Percentiles rank a stretch among this genome's conserved stretches.
phyloP scores from a whole-genome alignment of 2,797 vertebrate genomes.

The Euphonia xanthogaster region DNA sequence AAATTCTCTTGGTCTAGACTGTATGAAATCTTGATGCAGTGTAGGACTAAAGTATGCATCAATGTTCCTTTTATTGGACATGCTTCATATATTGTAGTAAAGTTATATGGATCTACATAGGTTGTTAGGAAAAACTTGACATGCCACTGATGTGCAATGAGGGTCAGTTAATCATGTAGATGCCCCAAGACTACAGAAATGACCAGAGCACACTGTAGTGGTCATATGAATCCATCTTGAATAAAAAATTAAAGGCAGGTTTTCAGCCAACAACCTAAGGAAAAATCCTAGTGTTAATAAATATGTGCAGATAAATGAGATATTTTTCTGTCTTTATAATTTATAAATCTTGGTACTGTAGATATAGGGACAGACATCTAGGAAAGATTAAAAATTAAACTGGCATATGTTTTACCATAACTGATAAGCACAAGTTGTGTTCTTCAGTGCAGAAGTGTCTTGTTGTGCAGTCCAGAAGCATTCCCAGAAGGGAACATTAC shows the following conservation, averaged over 20 bases:
- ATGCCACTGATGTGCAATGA: constrained; percentile 72
- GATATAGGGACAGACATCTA: constrained; percentile 35
- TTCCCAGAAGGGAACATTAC: not conserved
- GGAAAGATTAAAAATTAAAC: constrained; percentile 26
- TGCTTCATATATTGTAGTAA: constrained; percentile 75
- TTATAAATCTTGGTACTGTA: constrained; percentile 34
- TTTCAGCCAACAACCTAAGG: constrained; percentile 71
- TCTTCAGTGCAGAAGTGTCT: not conserved
- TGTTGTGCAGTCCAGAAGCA: not conserved
- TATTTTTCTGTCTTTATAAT: constrained; percentile 64
- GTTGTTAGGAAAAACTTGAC: constrained; percentile 77
- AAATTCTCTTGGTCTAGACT: constrained; percentile 60
- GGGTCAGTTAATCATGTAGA: constrained; percentile 74
- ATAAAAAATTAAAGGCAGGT: constrained; percentile 67
- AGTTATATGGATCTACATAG: constrained; percentile 66
- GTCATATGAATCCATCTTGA: constrained; percentile 67
- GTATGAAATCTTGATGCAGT: constrained; percentile 67
- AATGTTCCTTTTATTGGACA: constrained; percentile 74
- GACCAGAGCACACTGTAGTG: constrained; percentile 59
- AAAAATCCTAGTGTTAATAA: constrained; percentile 74
- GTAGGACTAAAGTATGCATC: constrained; percentile 71
- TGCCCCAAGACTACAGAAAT: constrained; percentile 66
- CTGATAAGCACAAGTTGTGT: not conserved
- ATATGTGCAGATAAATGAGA: constrained; percentile 61
- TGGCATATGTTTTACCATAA: constrained; percentile 12